Conservation (phyloP, 2,888 invertebrate species). For the Ephialtes manifestator region DNA sequence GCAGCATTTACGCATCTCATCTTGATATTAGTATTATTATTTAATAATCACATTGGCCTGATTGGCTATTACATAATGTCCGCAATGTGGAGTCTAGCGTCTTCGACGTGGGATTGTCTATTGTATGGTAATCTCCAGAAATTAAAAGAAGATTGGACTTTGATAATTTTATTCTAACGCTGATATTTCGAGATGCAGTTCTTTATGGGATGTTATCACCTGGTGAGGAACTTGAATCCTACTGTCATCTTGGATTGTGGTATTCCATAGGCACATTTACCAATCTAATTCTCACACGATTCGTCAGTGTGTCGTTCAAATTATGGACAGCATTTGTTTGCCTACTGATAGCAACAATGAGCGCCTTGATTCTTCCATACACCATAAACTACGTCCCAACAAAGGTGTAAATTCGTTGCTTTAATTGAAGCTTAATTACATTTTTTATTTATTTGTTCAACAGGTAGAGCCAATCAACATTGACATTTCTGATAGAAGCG, state of each 20-base stretch:
- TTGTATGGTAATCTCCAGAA: constrained; percentile 57
- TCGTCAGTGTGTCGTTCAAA: constrained; percentile 51
- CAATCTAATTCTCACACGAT: constrained; percentile 46
- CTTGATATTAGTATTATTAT: constrained; percentile 53
- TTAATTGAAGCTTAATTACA: neutral
- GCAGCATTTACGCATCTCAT: constrained; percentile 50
- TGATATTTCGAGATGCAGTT: constrained; percentile 27
- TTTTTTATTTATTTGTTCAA: neutral
- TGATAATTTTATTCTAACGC: constrained; percentile 25
- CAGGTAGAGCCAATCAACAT: constrained; percentile 44
- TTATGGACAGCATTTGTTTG: constrained; percentile 55
- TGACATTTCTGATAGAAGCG: neutral
- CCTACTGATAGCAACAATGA: constrained; percentile 24
- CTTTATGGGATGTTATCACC: constrained; percentile 62
- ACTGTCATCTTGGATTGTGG: constrained; percentile 66
- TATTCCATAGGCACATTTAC: constrained; percentile 54
- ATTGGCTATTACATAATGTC: constrained; percentile 61
- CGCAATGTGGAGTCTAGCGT: constrained; percentile 62
- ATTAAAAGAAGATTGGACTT: neutral
- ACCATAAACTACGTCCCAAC: constrained; percentile 46
- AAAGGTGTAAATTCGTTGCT: constrained; percentile 40
- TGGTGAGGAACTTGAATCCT: constrained; percentile 58
- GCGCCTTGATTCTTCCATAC: constrained; percentile 53
- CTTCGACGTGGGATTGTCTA: constrained; percentile 65
- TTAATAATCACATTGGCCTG: constrained; percentile 34